Conservation (phyloP, 1,140 invertebrate species). For the Mizuhopecten yessoensis region DNA sequence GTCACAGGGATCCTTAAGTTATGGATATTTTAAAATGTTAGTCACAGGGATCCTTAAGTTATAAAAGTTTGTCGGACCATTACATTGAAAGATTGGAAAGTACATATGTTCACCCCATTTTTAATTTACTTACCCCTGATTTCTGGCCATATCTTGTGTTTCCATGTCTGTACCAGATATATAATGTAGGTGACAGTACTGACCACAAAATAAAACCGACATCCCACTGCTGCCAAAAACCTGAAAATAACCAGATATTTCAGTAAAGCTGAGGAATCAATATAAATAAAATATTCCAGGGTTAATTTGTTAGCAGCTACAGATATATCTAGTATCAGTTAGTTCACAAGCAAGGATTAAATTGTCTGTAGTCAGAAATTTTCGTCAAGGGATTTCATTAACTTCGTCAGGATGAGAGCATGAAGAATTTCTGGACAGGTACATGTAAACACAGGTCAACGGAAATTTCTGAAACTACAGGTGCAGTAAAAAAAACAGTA, state of each 20-base stretch:
- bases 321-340: not conserved
- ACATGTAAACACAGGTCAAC: not conserved
- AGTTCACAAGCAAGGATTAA: constrained; percentile 18
- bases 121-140: constrained; percentile 72
- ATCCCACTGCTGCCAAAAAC: constrained; percentile 70
- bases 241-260: constrained; percentile 66
- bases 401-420: not conserved
- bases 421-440: not conserved
- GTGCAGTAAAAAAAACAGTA: not conserved
- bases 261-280: not conserved
- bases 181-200: constrained; percentile 63
- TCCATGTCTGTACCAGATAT: constrained; percentile 76
- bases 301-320: not conserved
- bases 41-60: too few species aligned
- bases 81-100: too few species aligned
- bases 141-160: constrained; percentile 79
- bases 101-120: too few species aligned
- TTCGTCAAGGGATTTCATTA: not conserved
- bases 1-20: too few species aligned
- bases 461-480: constrained; percentile 10
- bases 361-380: constrained; percentile 32
- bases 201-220: constrained; percentile 71
- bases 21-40: too few species aligned
- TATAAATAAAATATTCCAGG: not conserved
- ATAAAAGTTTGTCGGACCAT: too few species aligned